phyloP scores from a whole-genome alignment of 1,140 invertebrate species.

The Macrocentrus cingulum region DNA sequence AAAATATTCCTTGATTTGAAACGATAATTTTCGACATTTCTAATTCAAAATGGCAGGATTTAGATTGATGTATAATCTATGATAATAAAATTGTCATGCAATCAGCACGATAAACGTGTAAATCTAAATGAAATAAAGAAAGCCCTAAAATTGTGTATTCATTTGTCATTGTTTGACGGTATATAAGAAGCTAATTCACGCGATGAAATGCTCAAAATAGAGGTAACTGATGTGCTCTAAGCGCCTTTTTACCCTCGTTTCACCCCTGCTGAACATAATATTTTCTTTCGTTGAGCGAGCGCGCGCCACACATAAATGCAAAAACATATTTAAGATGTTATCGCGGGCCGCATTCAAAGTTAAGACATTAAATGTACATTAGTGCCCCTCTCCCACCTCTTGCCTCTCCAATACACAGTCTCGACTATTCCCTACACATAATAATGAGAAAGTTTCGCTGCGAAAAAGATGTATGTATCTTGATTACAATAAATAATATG shows the following conservation, averaged over 20 bases:
- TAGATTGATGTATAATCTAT: no score
- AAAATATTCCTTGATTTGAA: no score
- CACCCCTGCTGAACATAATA: neutral
- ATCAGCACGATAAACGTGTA: no score
- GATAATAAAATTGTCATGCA: no score
- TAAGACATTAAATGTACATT: slow-evolving; percentile 58
- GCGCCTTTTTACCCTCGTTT: neutral
- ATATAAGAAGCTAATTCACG: no score
- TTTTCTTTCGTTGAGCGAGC: slow-evolving; percentile 8
- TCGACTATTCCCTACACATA: slow-evolving; percentile 11
- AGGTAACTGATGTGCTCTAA: neutral
- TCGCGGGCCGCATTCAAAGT: slow-evolving; percentile 52
- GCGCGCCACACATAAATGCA: slow-evolving; percentile 38
- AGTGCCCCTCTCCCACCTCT: slow-evolving; percentile 30
- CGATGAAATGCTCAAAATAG: no score
- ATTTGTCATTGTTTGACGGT: no score
- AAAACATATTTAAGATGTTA: slow-evolving; percentile 56
- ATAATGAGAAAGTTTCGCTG: slow-evolving; percentile 32
- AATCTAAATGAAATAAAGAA: no score
- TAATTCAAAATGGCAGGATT: no score
- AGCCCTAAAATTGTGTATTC: no score
- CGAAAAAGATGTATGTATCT: slow-evolving; percentile 31
- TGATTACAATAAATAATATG: slow-evolving; percentile 31
- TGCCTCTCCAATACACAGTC: neutral
- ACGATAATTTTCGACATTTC: no score